Percentiles rank a stretch among this genome's conserved stretches.
phyloP scores from a whole-genome alignment of 2,113 vertebrate species.

The Steatornis caripensis region DNA sequence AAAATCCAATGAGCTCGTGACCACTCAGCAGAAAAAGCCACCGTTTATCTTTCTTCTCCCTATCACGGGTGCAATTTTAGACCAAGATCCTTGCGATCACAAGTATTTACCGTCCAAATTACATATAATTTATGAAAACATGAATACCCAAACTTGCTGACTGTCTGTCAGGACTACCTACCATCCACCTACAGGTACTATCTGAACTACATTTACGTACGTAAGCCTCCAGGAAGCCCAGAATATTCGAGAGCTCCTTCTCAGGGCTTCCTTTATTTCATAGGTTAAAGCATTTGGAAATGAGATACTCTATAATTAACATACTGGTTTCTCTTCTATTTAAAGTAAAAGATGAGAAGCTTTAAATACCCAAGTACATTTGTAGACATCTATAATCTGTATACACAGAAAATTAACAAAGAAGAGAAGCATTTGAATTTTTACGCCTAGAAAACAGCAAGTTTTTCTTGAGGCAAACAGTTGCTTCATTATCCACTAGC shows the following conservation, averaged over 20 bases:
- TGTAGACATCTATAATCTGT: not conserved
- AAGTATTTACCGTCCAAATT: not conserved
- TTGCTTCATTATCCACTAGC: not conserved
- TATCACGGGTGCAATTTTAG: not conserved
- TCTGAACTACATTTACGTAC: not conserved
- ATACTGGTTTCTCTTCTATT: not conserved
- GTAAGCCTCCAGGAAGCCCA: not conserved
- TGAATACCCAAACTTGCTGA: not conserved
- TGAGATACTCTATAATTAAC: not conserved
- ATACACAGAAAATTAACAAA: not conserved
- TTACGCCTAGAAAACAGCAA: not conserved
- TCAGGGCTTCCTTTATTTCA: not conserved
- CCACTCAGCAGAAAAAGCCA: not conserved
- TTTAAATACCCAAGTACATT: not conserved
- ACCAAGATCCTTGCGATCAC: not conserved
- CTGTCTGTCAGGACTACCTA: not conserved
- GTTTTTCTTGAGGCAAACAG: not conserved
- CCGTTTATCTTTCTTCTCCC: not conserved
- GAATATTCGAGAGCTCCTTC: not conserved
- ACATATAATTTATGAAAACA: not conserved
- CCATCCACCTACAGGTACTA: not conserved
- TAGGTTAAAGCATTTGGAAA: not conserved
- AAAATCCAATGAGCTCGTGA: not conserved
- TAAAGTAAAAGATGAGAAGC: not conserved
- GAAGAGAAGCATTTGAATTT: not conserved